Percentiles rank a stretch among this genome's conserved stretches.
These are phyloP conservation scores for Hermodice carunculata DNA, from an alignment of 2,888 invertebrate genomes.

Conservation along the genomic window DNA sequence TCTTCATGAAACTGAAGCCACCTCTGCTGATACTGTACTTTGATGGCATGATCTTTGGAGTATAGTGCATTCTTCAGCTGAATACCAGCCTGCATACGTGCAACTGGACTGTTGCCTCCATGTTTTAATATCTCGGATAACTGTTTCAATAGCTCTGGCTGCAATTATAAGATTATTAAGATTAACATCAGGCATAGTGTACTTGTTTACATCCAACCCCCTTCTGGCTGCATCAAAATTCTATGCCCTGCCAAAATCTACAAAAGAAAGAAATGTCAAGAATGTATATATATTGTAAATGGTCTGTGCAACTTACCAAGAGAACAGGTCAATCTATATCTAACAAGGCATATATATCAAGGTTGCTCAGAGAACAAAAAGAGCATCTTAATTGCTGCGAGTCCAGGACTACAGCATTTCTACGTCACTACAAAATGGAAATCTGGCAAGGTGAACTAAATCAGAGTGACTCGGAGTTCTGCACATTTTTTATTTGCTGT, in stretches of 20 bases:
- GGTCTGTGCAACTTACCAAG: too few relatives aligned
- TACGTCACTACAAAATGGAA: too few relatives aligned
- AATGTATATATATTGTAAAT: too few relatives aligned
- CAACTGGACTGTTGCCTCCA: conserved; percentile 91
- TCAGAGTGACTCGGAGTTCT: too few relatives aligned
- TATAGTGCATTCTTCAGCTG: conserved; percentile 98
- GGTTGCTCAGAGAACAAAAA: too few relatives aligned
- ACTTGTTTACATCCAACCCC: not conserved
- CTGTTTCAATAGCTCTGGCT: conserved; percentile 91
- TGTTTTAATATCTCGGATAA: conserved; percentile 92
- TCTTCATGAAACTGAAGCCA: conserved; percentile 94
- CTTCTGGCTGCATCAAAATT: too few relatives aligned
- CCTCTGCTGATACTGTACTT: conserved; percentile 87
- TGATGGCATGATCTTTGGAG: conserved; percentile 89
- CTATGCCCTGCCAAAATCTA: not conserved
- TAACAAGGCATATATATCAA: too few relatives aligned
- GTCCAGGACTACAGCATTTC: too few relatives aligned
- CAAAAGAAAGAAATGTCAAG: conserved; percentile 16
- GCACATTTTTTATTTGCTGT: too few relatives aligned
- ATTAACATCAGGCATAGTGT: not conserved
- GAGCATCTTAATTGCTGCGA: too few relatives aligned
- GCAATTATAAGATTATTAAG: conserved; percentile 45
- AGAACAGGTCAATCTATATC: not conserved
- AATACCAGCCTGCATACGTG: conserved; percentile 97
- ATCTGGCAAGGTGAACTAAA: too few relatives aligned